Evolutionary conservation across 2,797 vertebrate genomes (phyloP).

Genomic region (Eulemur albifrons): DNA sequence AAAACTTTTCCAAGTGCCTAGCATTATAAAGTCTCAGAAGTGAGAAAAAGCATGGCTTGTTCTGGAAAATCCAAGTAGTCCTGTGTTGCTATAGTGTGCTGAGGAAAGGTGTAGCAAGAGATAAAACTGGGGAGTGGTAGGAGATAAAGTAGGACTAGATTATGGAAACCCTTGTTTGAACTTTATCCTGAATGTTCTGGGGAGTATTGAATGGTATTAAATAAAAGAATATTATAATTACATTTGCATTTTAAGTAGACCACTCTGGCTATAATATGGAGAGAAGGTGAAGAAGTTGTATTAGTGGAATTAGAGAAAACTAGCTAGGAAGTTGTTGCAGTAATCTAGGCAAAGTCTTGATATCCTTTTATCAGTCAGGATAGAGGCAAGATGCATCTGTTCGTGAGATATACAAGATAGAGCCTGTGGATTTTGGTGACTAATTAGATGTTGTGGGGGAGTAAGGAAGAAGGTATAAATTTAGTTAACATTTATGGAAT

Average conservation of each 20-base stretch:
- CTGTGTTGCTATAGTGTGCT: background rate
- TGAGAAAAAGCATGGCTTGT: slow-evolving; percentile 25
- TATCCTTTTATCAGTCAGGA: background rate
- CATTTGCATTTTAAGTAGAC: slow-evolving; percentile 26
- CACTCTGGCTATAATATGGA: background rate
- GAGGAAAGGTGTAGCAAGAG: background rate
- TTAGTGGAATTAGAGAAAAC: slow-evolving; percentile 19
- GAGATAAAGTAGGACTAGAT: background rate
- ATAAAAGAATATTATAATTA: background rate
- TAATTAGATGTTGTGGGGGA: background rate
- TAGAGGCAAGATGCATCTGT: background rate
- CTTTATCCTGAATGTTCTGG: background rate
- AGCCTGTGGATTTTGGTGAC: slow-evolving; percentile 25
- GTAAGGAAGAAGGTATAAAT: background rate
- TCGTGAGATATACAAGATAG: background rate
- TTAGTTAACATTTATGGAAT: slow-evolving; percentile 38
- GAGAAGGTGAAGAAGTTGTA: background rate
- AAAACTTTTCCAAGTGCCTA: background rate
- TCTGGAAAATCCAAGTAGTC: background rate
- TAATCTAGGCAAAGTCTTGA: background rate
- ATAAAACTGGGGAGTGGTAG: background rate
- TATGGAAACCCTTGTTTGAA: slow-evolving; percentile 12
- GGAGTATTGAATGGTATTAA: background rate
- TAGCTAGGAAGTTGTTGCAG: background rate
- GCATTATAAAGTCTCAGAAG: background rate